These are phyloP conservation scores for Sebastes alutus DNA, from an alignment of 2,797 vertebrate genomes.

Conservation along the genomic window DNA sequence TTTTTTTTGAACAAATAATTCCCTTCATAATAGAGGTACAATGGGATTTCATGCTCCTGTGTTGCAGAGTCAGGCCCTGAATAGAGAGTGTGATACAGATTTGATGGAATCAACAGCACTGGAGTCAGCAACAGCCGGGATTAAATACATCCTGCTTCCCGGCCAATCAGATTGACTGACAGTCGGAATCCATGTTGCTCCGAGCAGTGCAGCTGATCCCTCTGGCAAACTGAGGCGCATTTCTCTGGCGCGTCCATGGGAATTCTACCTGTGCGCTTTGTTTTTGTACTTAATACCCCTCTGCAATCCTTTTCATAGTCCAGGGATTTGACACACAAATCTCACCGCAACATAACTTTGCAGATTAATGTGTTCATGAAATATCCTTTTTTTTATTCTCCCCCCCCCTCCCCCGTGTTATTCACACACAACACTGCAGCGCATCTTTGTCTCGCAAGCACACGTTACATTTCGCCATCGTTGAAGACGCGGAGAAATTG, in stretches of 20 bases:
- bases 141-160: constrained; percentile 68
- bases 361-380: constrained; percentile 36
- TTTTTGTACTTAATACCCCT: constrained; percentile 29
- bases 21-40: constrained; percentile 32
- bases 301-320: constrained; percentile 5
- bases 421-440: not conserved
- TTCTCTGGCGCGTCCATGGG: constrained; percentile 3
- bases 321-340: constrained; percentile 45
- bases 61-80: constrained; percentile 15
- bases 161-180: constrained; percentile 72
- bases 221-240: constrained; percentile 9
- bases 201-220: constrained; percentile 53
- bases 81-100: constrained; percentile 61
- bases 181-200: constrained; percentile 48
- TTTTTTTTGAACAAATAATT: constrained; percentile 25
- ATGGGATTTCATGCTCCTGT: constrained; percentile 39
- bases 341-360: constrained; percentile 32
- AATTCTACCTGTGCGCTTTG: constrained; percentile 34
- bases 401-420: not conserved
- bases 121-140: constrained; percentile 59
- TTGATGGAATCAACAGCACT: constrained; percentile 56
- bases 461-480: not conserved
- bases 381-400: not conserved
- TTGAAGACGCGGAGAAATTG: not conserved
- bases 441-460: not conserved